These are phyloP conservation scores for Tenthredo notha DNA, from an alignment of 2,888 invertebrate species.

Conservation along the genomic window DNA sequence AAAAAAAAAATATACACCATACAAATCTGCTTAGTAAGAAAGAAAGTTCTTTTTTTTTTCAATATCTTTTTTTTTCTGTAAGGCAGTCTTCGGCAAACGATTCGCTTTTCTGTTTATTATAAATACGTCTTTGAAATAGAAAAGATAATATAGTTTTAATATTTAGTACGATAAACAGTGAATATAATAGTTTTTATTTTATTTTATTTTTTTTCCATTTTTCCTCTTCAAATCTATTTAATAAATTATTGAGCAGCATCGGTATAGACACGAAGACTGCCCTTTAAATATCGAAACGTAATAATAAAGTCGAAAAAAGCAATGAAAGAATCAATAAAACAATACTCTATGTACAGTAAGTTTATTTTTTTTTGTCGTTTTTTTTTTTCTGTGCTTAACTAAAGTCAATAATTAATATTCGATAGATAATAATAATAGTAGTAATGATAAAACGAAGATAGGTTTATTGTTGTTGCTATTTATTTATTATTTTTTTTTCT, in stretches of 20 bases:
- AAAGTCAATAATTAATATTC: slow-evolving; percentile 60
- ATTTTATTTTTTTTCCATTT: background rate
- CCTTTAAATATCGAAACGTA: slow-evolving; percentile 7
- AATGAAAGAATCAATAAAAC: slow-evolving; percentile 72
- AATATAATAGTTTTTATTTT: background rate
- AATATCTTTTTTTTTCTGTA: background rate
- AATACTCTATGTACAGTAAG: slow-evolving; percentile 76
- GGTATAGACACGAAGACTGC: slow-evolving; percentile 13
- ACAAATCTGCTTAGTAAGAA: slow-evolving; percentile 25
- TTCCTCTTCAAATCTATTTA: background rate
- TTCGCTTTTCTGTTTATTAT: background rate
- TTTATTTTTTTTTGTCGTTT: slow-evolving; percentile 71
- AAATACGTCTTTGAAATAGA: background rate
- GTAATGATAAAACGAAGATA: slow-evolving; percentile 66
- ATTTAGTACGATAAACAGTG: background rate
- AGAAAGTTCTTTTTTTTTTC: background rate
- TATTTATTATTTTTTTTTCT: too few species aligned
- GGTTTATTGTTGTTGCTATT: background rate
- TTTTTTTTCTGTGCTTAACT: slow-evolving; percentile 58
- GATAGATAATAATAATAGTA: slow-evolving; percentile 62
- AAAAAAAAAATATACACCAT: slow-evolving; percentile 18
- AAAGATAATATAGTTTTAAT: background rate
- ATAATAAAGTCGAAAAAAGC: slow-evolving; percentile 57
- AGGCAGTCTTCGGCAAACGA: slow-evolving; percentile 33
- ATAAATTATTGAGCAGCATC: background rate